A percentile compares a stretch with the other conserved stretches of the same genome.
These are phyloP conservation scores for Porites rus DNA, from an alignment of 92 coral and sea anemone genomes.

Conservation along the genomic window DNA sequence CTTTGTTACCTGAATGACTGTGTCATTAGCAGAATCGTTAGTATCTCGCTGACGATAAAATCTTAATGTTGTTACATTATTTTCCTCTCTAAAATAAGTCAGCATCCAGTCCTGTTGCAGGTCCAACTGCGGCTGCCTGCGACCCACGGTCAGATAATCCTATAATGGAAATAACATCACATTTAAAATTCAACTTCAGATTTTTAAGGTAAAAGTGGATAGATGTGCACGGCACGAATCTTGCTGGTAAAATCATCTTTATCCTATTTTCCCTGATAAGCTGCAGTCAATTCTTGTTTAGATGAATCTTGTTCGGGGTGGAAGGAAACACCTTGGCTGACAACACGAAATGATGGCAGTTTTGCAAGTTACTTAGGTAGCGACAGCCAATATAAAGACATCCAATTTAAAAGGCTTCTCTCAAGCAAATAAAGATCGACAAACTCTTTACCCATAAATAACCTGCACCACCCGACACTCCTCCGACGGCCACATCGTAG, in stretches of 20 bases:
- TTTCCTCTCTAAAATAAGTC: not conserved
- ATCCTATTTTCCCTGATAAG: no score
- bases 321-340: no score
- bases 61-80: conserved; percentile 6
- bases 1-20: not conserved
- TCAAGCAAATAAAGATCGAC: no score
- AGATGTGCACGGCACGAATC: no score
- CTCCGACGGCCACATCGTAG: conserved; percentile 9
- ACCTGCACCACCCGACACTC: not conserved
- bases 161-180: not conserved
- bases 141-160: conserved; percentile 10
- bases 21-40: not conserved
- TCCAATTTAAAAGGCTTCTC: no score
- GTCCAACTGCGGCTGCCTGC: not conserved
- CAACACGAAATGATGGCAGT: no score
- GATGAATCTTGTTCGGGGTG: no score
- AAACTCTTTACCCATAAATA: not conserved
- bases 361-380: no score
- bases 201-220: no score
- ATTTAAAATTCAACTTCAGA: not conserved
- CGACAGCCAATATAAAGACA: not conserved
- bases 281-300: no score
- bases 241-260: no score
- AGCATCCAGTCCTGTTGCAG: conserved; percentile 11
- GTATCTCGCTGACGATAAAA: conserved; percentile 24